Base-by-base conservation (phyloP, 64 coral and sea anemone genomes). In the Hydrozoanthus tunicans region DNA sequence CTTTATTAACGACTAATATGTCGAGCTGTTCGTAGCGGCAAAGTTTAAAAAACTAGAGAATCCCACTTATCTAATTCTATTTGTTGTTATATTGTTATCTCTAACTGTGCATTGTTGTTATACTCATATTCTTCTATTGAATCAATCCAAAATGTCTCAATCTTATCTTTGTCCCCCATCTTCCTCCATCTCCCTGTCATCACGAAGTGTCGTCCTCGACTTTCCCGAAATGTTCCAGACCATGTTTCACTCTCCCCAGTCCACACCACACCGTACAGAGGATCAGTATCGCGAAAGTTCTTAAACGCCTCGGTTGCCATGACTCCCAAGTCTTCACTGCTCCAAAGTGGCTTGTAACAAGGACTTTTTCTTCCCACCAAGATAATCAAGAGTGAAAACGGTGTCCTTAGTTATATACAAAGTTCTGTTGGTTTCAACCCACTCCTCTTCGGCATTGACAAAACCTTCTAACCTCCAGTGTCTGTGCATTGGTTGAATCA, bases 61-160 rank as follows among this genome's bases (percentile, higher is more conserved):
- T 43, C 2, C 32, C 32, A 43, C 32, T 43, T 0, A 43, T 43
- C 32, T 43, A 43, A 43, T 43, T 43, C 32, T 43, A 2, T 43
- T 43, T 43, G 32, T 43, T 43, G 32, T 43, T 43, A 43, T 2
- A 43, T 43, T 43, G 32, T 43, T 43, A 43, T 43, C 32, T 43
- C 32, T 43, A 1, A 77, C 20, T 20, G 20, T 20, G 20, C 20
- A 77, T 54, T 78, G 51, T 78, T 57, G 17, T 78, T 78, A 53
- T n/a, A 78, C 6, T 4, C n/a, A 78, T 55, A 51, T 6, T 78
- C 76, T 56, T 78, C 76, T 17, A 78, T 78, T 5, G 12, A n/a
- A 15, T 78, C 76, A 15, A 78, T 78, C 76, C 76, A 78, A 53
- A 78, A 78, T 4, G 76, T 78, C 56, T 78, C 53, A 14, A 78